phyloP scores from a whole-genome alignment of 2,888 invertebrate genomes.

The Cephus nigrinus region DNA sequence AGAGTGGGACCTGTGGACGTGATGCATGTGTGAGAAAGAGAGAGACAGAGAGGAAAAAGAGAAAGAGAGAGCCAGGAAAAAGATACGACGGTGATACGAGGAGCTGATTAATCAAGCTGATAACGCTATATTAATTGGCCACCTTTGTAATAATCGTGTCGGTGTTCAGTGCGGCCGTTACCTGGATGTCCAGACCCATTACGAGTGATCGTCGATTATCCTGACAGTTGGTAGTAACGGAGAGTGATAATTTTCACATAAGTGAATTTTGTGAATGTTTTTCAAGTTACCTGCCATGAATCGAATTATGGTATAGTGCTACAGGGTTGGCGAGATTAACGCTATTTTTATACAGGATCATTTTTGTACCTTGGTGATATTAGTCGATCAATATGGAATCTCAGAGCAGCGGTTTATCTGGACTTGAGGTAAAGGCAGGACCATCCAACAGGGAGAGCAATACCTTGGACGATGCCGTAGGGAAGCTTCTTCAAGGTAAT shows the following conservation, averaged over 20 bases:
- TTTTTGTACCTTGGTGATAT: neutral
- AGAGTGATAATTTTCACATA: neutral
- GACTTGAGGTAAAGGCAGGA: conserved; percentile 34
- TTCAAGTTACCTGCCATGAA: neutral
- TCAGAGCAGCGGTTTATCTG: neutral
- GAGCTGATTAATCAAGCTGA: conserved; percentile 24
- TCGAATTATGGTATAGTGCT: neutral
- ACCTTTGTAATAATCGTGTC: neutral
- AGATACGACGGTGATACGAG: conserved; percentile 17
- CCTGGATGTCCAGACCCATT: neutral
- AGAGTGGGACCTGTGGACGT: neutral
- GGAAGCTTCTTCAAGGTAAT: conserved; percentile 60
- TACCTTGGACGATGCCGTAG: conserved; percentile 60
- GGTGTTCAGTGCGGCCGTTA: neutral
- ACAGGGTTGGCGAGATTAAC: neutral
- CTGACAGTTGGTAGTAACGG: neutral
- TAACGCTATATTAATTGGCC: conserved; percentile 25
- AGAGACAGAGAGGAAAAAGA: conserved; percentile 1
- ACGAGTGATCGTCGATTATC: neutral
- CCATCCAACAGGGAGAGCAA: conserved; percentile 43
- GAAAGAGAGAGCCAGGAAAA: neutral
- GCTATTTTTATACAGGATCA: neutral
- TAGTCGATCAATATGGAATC: neutral
- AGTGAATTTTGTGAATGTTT: neutral
- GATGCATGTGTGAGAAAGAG: conserved; percentile 1